A percentile compares a stretch with the other conserved stretches of the same genome.
These are phyloP conservation scores for Trichomycterus rosablanca DNA, from an alignment of 2,113 vertebrate genomes.

Conservation along the genomic window DNA sequence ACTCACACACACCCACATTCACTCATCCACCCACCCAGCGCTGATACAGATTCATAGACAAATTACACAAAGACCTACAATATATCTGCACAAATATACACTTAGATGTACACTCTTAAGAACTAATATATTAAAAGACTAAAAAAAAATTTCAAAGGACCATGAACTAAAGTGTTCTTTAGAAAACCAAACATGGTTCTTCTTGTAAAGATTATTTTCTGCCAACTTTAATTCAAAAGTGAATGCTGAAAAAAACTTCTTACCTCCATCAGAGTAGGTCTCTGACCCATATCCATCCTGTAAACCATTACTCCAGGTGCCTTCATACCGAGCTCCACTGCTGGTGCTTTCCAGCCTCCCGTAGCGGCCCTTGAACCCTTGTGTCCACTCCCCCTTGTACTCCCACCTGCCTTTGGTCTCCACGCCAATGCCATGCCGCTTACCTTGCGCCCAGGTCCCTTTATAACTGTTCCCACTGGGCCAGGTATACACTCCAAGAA, in stretches of 20 bases:
- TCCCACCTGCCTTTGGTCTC: conserved; percentile 98
- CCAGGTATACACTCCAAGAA: conserved; percentile 97
- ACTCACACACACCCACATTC: conserved; percentile 4
- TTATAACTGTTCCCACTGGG: conserved; percentile 95
- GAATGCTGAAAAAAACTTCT: too few species aligned
- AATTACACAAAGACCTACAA: too few species aligned
- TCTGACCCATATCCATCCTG: conserved; percentile 97
- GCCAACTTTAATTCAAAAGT: too few species aligned
- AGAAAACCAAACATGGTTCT: too few species aligned
- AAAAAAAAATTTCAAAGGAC: too few species aligned
- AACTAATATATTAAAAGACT: too few species aligned
- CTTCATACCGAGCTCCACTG: conserved; percentile 90
- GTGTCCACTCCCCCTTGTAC: conserved; percentile 96
- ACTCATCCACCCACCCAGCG: neutral
- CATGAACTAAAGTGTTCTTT: too few species aligned
- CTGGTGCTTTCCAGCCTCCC: conserved; percentile 92
- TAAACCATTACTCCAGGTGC: conserved; percentile 96
- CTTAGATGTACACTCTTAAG: too few species aligned
- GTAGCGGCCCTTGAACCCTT: conserved; percentile 96
- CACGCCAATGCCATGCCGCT: conserved; percentile 93
- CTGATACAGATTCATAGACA: too few species aligned
- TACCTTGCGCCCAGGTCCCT: conserved; percentile 97
- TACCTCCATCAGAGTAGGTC: conserved; percentile 97
- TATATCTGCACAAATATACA: too few species aligned
- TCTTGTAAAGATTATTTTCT: too few species aligned